These are phyloP conservation scores for Spodoptera littoralis DNA, from an alignment of 2,888 invertebrate species.

Conservation along the genomic window DNA sequence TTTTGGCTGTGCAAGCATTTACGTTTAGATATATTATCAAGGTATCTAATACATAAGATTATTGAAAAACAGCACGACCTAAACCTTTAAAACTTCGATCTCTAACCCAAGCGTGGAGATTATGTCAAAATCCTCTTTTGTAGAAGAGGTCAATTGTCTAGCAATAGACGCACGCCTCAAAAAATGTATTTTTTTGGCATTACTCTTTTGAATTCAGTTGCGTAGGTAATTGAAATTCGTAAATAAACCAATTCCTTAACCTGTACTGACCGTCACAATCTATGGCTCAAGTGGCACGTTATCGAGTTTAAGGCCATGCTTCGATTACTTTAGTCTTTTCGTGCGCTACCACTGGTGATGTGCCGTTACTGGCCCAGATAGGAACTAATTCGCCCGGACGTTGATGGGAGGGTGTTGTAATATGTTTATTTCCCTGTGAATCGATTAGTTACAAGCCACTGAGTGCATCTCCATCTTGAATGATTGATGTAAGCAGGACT, in stretches of 20 bases:
- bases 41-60: no score
- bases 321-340: constrained; percentile 69
- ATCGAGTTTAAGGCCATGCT: constrained; percentile 71
- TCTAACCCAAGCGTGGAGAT: no score
- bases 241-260: constrained; percentile 33
- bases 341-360: constrained; percentile 75
- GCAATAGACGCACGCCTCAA: no score
- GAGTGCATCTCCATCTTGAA: constrained; percentile 28
- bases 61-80: no score
- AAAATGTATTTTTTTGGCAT: no score
- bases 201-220: constrained; percentile 29
- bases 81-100: no score
- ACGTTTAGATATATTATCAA: no score
- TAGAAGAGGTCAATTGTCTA: no score
- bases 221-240: constrained; percentile 38
- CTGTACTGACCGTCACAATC: constrained; percentile 36
- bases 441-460: constrained; percentile 47
- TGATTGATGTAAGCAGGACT: constrained; percentile 18
- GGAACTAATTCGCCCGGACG: constrained; percentile 74
- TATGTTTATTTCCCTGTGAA: constrained; percentile 63
- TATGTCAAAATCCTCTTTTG: no score
- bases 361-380: constrained; percentile 83
- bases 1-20: no score
- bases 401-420: constrained; percentile 67
- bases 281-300: constrained; percentile 49